Percentiles rank a stretch among this genome's conserved stretches.
These are phyloP conservation scores for Andrena minutula DNA, from an alignment of 2,888 invertebrate species.

Conservation along the genomic window DNA sequence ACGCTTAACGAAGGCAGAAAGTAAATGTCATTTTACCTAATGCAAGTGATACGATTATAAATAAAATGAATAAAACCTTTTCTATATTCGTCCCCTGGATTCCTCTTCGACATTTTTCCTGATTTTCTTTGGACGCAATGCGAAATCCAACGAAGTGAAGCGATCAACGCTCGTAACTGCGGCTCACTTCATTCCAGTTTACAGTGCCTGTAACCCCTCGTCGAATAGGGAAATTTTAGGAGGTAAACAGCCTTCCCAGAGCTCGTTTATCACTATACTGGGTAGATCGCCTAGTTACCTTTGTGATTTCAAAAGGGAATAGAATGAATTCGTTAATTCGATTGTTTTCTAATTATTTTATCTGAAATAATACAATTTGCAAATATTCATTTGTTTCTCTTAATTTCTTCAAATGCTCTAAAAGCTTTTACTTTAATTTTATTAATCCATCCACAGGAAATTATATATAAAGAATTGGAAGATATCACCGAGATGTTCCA, in stretches of 20 bases:
- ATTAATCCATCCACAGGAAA: too few species aligned
- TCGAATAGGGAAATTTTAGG: conserved; percentile 36
- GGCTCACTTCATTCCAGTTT: conserved; percentile 43
- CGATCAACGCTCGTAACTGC: conserved; percentile 72
- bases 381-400: too few species aligned
- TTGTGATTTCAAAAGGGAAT: neutral
- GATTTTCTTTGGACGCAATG: conserved; percentile 61
- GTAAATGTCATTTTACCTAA: conserved; percentile 95
- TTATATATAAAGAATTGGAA: too few species aligned
- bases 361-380: neutral
- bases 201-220: neutral
- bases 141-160: conserved; percentile 64
- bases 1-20: conserved; percentile 85
- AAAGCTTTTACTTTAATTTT: too few species aligned
- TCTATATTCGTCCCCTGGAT: conserved; percentile 79
- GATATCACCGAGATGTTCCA: too few species aligned
- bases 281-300: conserved; percentile 6
- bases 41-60: conserved; percentile 91
- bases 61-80: conserved; percentile 82
- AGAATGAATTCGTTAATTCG: neutral
- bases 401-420: too few species aligned
- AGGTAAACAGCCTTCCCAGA: neutral
- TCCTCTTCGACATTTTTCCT: conserved; percentile 78
- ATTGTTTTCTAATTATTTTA: neutral
- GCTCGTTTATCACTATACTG: conserved; percentile 10